Conservation (phyloP, 2,888 invertebrate species). For the Patella pellucida region DNA sequence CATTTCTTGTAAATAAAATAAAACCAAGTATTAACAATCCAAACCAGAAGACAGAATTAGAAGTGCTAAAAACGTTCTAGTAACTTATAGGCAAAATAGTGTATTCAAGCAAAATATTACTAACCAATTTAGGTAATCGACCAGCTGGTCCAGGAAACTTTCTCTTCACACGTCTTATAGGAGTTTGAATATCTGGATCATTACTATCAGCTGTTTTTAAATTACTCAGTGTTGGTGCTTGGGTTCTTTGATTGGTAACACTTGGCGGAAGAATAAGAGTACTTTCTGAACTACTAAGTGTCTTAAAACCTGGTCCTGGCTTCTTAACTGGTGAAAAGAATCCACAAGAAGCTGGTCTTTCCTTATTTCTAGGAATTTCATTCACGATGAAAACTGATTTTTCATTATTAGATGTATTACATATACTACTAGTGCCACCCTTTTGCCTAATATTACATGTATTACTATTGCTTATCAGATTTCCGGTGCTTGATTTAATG, state of each 20-base stretch:
- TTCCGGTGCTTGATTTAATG: too few relatives aligned
- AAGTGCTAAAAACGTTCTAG: too few relatives aligned
- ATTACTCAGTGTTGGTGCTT: not conserved
- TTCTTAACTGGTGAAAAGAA: not conserved
- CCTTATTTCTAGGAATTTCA: too few relatives aligned
- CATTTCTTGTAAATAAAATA: too few relatives aligned
- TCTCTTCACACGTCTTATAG: constrained; percentile 36
- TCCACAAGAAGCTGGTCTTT: not conserved
- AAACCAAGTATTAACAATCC: too few relatives aligned
- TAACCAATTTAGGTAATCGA: constrained; percentile 60
- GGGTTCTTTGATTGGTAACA: not conserved
- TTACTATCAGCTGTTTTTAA: not conserved
- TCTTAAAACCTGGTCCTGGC: not conserved
- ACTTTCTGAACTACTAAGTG: not conserved
- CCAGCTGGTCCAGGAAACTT: constrained; percentile 69
- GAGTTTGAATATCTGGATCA: not conserved
- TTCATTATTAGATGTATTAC: too few relatives aligned
- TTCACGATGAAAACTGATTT: too few relatives aligned
- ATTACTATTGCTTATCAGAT: not conserved
- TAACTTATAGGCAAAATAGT: too few relatives aligned
- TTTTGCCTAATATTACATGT: not conserved
- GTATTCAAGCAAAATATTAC: too few relatives aligned
- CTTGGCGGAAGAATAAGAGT: not conserved
- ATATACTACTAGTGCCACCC: not conserved
- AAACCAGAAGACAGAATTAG: too few relatives aligned